Evolutionary conservation across 2,113 vertebrate genomes (phyloP).

Genomic region (Papio anubis): DNA sequence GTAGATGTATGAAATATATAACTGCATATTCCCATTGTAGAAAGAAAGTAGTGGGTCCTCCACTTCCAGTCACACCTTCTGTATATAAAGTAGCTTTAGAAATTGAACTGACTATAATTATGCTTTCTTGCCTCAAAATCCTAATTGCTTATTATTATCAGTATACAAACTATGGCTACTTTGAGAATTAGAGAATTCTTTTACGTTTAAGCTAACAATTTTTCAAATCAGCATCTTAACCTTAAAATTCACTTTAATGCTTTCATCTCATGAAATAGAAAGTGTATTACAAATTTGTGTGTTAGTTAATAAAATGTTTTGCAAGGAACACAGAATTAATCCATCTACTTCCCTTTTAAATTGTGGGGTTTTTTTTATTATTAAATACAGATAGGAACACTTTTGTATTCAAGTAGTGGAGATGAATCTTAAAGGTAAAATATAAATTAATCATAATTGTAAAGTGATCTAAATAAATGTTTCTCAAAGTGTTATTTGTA

Average conservation of each 20-base stretch:
- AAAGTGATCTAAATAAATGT: not conserved
- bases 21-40: conserved; percentile 69
- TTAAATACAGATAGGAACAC: not conserved
- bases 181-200: not conserved
- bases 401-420: not conserved
- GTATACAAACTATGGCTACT: not conserved
- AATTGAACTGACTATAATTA: conserved; percentile 38
- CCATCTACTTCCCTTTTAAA: not conserved
- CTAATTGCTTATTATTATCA: conserved; percentile 18
- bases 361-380: not conserved
- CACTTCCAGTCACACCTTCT: not conserved
- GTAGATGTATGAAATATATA: conserved; percentile 81
- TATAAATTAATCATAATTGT: not conserved
- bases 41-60: conserved; percentile 63
- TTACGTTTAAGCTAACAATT: not conserved
- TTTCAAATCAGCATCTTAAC: not conserved
- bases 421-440: not conserved
- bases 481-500: not conserved
- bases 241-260: not conserved
- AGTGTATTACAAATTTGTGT: not conserved
- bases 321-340: not conserved
- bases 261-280: not conserved
- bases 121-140: conserved; percentile 26
- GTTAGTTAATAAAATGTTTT: not conserved
- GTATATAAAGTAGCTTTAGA: conserved; percentile 49